Percentiles rank a stretch among this genome's conserved stretches.
These are phyloP conservation scores for Penaeus japonicus DNA, from an alignment of 1,140 invertebrate genomes.

Conservation along the genomic window DNA sequence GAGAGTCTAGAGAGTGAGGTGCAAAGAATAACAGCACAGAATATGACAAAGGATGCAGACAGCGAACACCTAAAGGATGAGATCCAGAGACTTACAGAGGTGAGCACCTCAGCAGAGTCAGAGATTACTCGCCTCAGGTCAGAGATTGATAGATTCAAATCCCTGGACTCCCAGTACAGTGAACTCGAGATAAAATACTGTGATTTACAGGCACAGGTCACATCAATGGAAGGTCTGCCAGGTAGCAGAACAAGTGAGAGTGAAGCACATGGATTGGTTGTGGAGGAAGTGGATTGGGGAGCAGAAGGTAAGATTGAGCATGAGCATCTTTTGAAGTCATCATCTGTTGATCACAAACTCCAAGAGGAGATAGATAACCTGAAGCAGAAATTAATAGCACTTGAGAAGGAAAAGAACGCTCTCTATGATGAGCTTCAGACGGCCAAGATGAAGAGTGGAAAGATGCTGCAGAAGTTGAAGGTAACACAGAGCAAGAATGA, in stretches of 20 bases:
- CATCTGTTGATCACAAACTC: slow-evolving; percentile 42
- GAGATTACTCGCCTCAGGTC: slow-evolving; percentile 42
- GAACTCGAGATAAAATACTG: slow-evolving; percentile 43
- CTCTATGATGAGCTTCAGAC: slow-evolving; percentile 55
- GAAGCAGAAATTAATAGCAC: slow-evolving; percentile 50
- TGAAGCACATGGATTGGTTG: slow-evolving; percentile 27
- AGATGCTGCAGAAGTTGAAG: slow-evolving; percentile 58
- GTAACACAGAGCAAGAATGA: slow-evolving; percentile 53
- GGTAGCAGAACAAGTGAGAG: slow-evolving; percentile 25
- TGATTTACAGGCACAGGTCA: slow-evolving; percentile 37
- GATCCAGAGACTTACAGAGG: slow-evolving; percentile 55
- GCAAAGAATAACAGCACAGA: slow-evolving; percentile 47
- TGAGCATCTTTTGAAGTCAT: slow-evolving; percentile 50
- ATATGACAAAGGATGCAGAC: slow-evolving; percentile 36
- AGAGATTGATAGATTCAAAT: slow-evolving; percentile 43
- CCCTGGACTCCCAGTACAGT: slow-evolving; percentile 36
- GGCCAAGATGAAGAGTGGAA: slow-evolving; percentile 55
- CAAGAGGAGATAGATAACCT: slow-evolving; percentile 51
- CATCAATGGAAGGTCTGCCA: slow-evolving; percentile 1
- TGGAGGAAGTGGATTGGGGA: slow-evolving; percentile 57
- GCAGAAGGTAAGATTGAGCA: slow-evolving; percentile 54
- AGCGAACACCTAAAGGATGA: slow-evolving; percentile 49
- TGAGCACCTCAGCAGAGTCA: slow-evolving; percentile 50
- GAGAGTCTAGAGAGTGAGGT: slow-evolving; percentile 56
- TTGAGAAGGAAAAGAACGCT: slow-evolving; percentile 57